A percentile compares a stretch with the other conserved stretches of the same genome.
Evolutionary conservation across 2,113 vertebrate genomes (phyloP).

Genomic region (Myrmophylax atrothorax): DNA sequence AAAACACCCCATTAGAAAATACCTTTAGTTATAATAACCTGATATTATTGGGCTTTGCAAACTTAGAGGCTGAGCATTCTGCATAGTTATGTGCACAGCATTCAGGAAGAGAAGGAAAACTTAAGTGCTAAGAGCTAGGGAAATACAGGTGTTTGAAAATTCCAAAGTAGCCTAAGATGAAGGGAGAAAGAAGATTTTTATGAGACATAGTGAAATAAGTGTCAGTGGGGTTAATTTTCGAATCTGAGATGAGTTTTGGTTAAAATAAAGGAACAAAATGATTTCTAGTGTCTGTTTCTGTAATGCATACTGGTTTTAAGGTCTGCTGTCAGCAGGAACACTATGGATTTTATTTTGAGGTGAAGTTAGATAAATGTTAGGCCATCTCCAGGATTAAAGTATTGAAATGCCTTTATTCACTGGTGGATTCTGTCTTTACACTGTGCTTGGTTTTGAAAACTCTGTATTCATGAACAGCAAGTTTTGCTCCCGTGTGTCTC

Average conservation of each 20-base stretch:
- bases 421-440: not conserved
- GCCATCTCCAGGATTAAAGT: not conserved
- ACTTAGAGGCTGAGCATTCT: not conserved
- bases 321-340: not conserved
- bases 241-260: not conserved
- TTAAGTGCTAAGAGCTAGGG: not conserved
- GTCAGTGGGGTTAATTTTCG: not conserved
- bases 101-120: not conserved
- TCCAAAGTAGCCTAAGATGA: not conserved
- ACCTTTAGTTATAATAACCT: not conserved
- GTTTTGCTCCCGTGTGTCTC: not conserved
- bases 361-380: not conserved
- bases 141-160: not conserved
- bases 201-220: not conserved
- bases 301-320: not conserved
- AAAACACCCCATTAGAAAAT: not conserved
- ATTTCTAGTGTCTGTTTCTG: not conserved
- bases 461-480: accelerated
- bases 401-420: not conserved
- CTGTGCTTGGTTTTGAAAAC: not conserved
- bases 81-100: not conserved
- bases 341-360: not conserved
- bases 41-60: not conserved
- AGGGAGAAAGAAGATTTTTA: not conserved
- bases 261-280: not conserved